phyloP scores from a whole-genome alignment of 2,888 invertebrate species.

The Crossocerus cetratus region DNA sequence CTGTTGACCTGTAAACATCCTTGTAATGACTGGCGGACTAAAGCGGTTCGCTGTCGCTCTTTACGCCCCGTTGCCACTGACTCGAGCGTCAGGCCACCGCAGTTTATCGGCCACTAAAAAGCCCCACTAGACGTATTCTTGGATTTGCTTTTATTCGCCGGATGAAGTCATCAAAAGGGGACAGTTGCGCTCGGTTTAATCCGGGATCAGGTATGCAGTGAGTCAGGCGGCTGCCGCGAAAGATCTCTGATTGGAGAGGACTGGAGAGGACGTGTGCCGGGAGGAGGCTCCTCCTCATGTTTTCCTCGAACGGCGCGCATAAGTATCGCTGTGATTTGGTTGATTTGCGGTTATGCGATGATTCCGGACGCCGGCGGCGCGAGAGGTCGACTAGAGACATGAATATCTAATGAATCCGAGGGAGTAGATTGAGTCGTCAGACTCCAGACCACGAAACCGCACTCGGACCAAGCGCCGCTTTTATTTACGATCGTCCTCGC shows the following conservation, averaged over 20 bases:
- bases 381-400: slow-evolving; percentile 40
- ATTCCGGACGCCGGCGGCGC: slow-evolving; percentile 44
- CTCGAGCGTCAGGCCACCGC: no score
- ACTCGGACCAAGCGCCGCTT: slow-evolving; percentile 25
- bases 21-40: slow-evolving; percentile 5
- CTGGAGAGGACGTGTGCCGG: slow-evolving; percentile 13
- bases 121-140: no score
- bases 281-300: neutral
- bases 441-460: slow-evolving; percentile 40
- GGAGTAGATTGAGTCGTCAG: slow-evolving; percentile 57
- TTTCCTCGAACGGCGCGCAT: neutral
- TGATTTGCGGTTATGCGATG: slow-evolving; percentile 22
- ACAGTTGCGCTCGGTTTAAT: slow-evolving; percentile 48
- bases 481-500: slow-evolving; percentile 51
- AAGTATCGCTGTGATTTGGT: neutral
- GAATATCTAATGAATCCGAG: slow-evolving; percentile 55
- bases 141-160: no score
- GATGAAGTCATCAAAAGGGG: neutral
- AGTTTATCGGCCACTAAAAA: no score
- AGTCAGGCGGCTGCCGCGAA: neutral
- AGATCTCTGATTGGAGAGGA: slow-evolving; percentile 1
- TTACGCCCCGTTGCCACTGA: neutral
- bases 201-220: neutral
- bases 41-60: slow-evolving; percentile 50
- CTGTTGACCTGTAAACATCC: slow-evolving; percentile 25